These are phyloP conservation scores for Agrilus mali DNA, from an alignment of 2,888 invertebrate species.

Conservation along the genomic window DNA sequence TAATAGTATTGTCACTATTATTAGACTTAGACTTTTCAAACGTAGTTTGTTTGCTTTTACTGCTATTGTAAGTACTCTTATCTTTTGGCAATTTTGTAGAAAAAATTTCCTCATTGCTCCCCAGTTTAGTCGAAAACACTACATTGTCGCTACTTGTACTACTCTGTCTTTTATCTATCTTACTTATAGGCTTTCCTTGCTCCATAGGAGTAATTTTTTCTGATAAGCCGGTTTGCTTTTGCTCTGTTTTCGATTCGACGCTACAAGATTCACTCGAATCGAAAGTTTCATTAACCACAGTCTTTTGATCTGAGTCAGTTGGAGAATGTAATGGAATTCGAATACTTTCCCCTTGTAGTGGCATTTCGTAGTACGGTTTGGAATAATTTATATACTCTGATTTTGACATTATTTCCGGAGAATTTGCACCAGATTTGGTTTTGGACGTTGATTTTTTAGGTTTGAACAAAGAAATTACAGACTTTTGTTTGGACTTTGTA, in stretches of 20 bases:
- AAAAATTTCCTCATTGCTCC: constrained; percentile 57
- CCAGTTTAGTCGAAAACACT: constrained; percentile 54
- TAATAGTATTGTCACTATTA: constrained; percentile 6
- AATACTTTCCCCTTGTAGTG: constrained; percentile 48
- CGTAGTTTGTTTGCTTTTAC: constrained; percentile 1
- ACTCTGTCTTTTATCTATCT: constrained; percentile 22
- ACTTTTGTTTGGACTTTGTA: constrained; percentile 39
- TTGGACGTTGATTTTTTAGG: constrained; percentile 40
- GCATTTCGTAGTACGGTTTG: constrained; percentile 48
- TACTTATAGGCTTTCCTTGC: too few relatives aligned
- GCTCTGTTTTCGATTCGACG: constrained; percentile 12
- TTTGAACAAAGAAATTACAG: constrained; percentile 55
- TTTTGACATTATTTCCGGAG: constrained; percentile 20
- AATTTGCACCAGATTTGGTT: constrained; percentile 30
- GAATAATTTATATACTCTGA: constrained; percentile 7
- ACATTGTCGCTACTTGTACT: constrained; percentile 37
- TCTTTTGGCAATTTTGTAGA: constrained; percentile 35
- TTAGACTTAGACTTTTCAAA: constrained; percentile 3
- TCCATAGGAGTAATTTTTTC: too few relatives aligned
- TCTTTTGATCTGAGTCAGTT: constrained; percentile 49
- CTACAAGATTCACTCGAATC: constrained; percentile 5
- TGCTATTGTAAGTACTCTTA: constrained; percentile 11
- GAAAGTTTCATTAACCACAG: constrained; percentile 30
- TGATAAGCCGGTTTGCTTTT: too few relatives aligned
- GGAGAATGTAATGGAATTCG: constrained; percentile 67